Base-by-base conservation (phyloP, 2,113 vertebrate genomes). In the Malurus elegans region DNA sequence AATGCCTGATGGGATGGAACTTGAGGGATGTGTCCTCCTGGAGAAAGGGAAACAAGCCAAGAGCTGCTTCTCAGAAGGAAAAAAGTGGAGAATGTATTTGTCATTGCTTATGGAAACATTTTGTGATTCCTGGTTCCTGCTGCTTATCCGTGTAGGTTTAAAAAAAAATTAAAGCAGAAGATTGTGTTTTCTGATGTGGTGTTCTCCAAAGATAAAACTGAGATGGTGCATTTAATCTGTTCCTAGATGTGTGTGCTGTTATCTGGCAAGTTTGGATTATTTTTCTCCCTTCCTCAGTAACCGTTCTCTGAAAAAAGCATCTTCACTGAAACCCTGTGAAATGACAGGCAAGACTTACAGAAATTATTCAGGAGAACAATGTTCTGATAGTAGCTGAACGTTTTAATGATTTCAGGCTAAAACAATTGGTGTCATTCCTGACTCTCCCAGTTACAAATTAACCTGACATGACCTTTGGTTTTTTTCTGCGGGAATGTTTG, bases 361-460 rank as follows among this genome's bases (percentile, higher is more conserved):
- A 79, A 89, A n/a, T 84, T 14, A 38, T 60, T 44, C 71, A 79
- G 79, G 51, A 86, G 72, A 92, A 69, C 16, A 44, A 42, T 12
- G 7, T 57, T 90, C 44, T 86, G 32, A 45, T 79, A 57, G 40
- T 58, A 79, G 48, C 57, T 69, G 45, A 31, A 2, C n/a, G 5
- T 73, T 61, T 54, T 32, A 67, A 45, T 12, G 26, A 61, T 90
- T 80, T 65, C 25, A 80, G 24, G 75, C 62, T 84, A 29, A 78
- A 86, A 76, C n/a, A 67, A 72, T 76, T 66, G 75, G 32, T 90
- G 47, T 80, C 26, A 47, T 83, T 92, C 70, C 74, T 76, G 56
- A 56, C 75, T 78, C 50, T 56, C 61, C 64, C 72, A 42, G 90
- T 96, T 96, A 96, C 57, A 96, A 56, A 96, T 97, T 97, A 97